These are phyloP conservation scores for Chinchilla lanigera DNA, from an alignment of 2,113 vertebrate species.

Conservation along the genomic window DNA sequence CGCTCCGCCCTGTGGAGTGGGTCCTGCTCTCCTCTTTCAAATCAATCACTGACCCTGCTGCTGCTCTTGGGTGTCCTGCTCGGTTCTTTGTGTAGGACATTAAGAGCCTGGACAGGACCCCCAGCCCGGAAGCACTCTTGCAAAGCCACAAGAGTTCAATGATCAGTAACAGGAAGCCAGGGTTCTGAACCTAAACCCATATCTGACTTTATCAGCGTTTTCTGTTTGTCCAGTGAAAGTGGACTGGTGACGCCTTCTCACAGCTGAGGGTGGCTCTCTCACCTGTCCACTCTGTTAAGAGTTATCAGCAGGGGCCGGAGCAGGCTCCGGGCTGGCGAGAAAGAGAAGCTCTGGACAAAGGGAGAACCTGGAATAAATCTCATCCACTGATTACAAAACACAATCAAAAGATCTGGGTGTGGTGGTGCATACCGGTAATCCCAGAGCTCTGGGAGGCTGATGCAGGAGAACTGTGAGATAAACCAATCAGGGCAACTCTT, in stretches of 20 bases:
- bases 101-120: not conserved
- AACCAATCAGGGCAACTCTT: no score
- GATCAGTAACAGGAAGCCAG: not conserved
- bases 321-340: rapidly evolving
- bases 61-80: not conserved
- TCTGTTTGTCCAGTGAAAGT: not conserved
- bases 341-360: not conserved
- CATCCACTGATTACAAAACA: not conserved
- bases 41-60: not conserved
- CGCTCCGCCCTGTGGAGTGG: not conserved
- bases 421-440: not conserved
- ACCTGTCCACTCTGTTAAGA: not conserved
- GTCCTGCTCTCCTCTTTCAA: not conserved
- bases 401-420: no score
- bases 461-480: not conserved
- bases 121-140: not conserved
- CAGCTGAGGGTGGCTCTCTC: rapidly evolving
- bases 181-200: not conserved
- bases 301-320: rapidly evolving
- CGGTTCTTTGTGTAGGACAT: not conserved
- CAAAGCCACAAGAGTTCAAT: not conserved
- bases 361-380: not conserved
- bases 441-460: not conserved
- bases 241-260: rapidly evolving
- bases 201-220: not conserved